phyloP scores from a whole-genome alignment of 2,113 vertebrate genomes.

The Ceuthmochares aereus region DNA sequence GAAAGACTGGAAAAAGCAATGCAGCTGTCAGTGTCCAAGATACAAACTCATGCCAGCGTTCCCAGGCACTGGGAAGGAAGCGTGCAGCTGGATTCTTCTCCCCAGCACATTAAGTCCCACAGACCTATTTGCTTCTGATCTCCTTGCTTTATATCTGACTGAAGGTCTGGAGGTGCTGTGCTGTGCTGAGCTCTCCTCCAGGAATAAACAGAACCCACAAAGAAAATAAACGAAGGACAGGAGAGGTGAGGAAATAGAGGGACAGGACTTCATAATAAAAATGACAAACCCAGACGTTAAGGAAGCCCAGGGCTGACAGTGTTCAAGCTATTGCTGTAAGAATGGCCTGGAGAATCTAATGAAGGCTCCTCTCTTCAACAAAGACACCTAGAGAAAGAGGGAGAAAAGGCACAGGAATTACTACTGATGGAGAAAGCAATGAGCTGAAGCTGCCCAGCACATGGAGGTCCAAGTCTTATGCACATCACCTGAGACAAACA shows the following conservation, averaged over 20 bases:
- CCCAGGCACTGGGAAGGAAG: not conserved
- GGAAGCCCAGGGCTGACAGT: constrained; percentile 19
- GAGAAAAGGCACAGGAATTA: constrained; percentile 4
- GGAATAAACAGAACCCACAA: not conserved
- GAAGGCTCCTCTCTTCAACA: not conserved
- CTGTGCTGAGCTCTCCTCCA: not conserved
- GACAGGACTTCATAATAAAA: not conserved
- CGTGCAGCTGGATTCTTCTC: not conserved
- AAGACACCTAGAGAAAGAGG: constrained; percentile 1
- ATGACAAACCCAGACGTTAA: not conserved
- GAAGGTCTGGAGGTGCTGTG: not conserved
- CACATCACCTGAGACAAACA: fast-evolving
- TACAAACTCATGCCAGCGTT: not conserved
- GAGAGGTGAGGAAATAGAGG: not conserved
- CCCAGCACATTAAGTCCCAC: not conserved
- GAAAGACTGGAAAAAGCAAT: not conserved
- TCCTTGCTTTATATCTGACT: not conserved
- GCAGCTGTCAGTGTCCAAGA: not conserved
- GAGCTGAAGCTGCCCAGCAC: not conserved
- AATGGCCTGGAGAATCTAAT: not conserved
- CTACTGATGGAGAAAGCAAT: not conserved
- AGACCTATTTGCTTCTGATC: not conserved
- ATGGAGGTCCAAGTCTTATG: not conserved
- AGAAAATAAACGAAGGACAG: not conserved
- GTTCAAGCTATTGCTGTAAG: constrained; percentile 23